These are phyloP conservation scores for Trichonephila clavata DNA, from an alignment of 1,140 invertebrate species.

Conservation along the genomic window DNA sequence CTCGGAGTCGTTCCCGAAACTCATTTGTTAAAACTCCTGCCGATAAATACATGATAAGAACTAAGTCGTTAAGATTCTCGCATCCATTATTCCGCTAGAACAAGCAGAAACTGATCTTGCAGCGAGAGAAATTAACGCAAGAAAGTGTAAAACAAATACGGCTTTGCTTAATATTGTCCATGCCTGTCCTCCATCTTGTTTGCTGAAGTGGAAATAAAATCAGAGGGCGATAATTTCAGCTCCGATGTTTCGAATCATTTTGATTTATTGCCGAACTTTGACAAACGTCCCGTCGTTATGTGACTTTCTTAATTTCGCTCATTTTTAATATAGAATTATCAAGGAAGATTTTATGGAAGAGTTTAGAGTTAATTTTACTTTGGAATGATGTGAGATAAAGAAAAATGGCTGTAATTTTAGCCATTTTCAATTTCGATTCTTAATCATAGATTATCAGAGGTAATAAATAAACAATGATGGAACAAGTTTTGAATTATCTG, in stretches of 20 bases:
- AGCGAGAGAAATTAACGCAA: conserved; percentile 48
- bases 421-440: background rate
- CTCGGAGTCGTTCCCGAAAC: background rate
- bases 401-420: conserved; percentile 2
- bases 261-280: conserved; percentile 32
- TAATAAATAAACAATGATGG: background rate
- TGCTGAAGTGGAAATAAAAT: conserved; percentile 22
- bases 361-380: background rate
- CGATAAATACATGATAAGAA: conserved; percentile 40
- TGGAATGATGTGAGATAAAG: background rate
- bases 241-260: conserved; percentile 36
- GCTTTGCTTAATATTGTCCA: background rate
- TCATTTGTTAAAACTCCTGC: conserved; percentile 41
- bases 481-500: background rate
- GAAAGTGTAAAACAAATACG: conserved; percentile 52
- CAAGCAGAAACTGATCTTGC: conserved; percentile 7
- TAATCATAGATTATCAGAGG: background rate
- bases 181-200: background rate
- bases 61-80: conserved; percentile 38
- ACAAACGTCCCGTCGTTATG: background rate
- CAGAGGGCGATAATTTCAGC: conserved; percentile 24
- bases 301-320: background rate
- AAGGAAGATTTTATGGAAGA: background rate
- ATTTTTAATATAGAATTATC: background rate
- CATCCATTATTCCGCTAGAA: conserved; percentile 6